Conservation (phyloP, 2,888 invertebrate genomes). For the Lepeophtheirus nordmannii region DNA sequence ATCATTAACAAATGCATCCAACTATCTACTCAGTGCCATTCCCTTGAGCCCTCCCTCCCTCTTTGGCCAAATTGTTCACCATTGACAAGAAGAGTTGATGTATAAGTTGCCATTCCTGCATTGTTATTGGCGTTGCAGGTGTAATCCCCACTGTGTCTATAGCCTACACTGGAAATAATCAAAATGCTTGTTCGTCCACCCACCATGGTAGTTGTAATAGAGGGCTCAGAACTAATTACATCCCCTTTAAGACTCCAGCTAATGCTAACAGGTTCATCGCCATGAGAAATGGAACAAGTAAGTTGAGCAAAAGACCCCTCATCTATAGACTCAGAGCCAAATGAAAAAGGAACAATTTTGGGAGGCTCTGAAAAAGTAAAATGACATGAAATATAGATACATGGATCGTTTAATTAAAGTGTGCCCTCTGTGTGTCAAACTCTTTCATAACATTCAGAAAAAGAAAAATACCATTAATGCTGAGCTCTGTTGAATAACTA, state of each 20-base stretch:
- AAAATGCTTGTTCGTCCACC: slow-evolving; percentile 45
- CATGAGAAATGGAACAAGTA: slow-evolving; percentile 33
- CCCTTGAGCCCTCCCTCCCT: too few species aligned
- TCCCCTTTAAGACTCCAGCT: slow-evolving; percentile 31
- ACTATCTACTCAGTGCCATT: too few species aligned
- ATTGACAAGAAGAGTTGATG: slow-evolving; percentile 28
- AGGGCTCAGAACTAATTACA: slow-evolving; percentile 31
- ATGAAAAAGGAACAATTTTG: slow-evolving; percentile 29
- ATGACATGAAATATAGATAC: not conserved
- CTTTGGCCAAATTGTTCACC: too few species aligned
- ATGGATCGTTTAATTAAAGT: not conserved
- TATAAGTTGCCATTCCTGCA: slow-evolving; percentile 27
- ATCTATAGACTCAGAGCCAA: slow-evolving; percentile 28
- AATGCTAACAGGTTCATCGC: slow-evolving; percentile 32
- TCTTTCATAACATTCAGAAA: not conserved
- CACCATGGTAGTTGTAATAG: slow-evolving; percentile 41
- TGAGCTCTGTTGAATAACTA: slow-evolving; percentile 27
- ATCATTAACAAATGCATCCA: too few species aligned
- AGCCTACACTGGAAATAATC: slow-evolving; percentile 31
- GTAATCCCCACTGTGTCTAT: slow-evolving; percentile 28
- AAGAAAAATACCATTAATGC: slow-evolving; percentile 28
- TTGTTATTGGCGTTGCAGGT: slow-evolving; percentile 29
- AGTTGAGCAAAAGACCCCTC: slow-evolving; percentile 28
- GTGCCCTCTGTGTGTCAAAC: not conserved
- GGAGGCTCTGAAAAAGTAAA: slow-evolving; percentile 26